These are phyloP conservation scores for Tribolium castaneum DNA, from an alignment of 1,140 invertebrate species.

Conservation along the genomic window DNA sequence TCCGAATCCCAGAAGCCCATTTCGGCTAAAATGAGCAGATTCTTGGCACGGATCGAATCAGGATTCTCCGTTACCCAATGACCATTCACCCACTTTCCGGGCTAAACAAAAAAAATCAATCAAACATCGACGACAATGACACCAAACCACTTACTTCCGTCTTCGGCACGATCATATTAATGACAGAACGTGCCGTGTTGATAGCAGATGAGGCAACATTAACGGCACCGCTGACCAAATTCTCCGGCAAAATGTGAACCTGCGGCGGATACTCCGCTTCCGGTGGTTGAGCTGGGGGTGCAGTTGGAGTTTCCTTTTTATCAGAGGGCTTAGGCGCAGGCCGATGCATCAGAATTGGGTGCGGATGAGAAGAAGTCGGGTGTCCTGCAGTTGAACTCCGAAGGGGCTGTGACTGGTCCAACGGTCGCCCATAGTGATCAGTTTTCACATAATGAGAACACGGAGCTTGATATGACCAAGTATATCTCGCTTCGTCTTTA, in stretches of 20 bases:
- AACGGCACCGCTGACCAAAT: constrained; percentile 61
- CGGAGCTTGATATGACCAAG: not conserved
- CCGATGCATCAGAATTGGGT: not conserved
- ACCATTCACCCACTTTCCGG: constrained; percentile 59
- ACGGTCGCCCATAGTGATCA: not conserved
- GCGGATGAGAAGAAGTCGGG: not conserved
- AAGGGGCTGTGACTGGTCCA: not conserved
- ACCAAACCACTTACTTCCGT: constrained; percentile 42
- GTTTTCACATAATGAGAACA: not conserved
- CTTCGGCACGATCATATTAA: constrained; percentile 58
- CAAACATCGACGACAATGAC: not conserved
- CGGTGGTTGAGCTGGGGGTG: constrained; percentile 9
- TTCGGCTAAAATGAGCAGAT: constrained; percentile 55
- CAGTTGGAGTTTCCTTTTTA: constrained; percentile 9
- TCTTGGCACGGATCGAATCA: constrained; percentile 54
- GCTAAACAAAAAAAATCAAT: constrained; percentile 42
- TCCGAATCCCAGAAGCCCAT: constrained; percentile 62
- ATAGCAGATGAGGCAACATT: constrained; percentile 63
- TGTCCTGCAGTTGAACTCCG: not conserved
- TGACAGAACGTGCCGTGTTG: constrained; percentile 60
- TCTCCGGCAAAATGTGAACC: constrained; percentile 56
- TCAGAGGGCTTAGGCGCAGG: not conserved
- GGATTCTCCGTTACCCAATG: constrained; percentile 58
- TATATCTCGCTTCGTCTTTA: not conserved
- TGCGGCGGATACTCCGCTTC: not conserved